Conservation (phyloP, 2,888 invertebrate genomes). For the Onchidella celtica region DNA sequence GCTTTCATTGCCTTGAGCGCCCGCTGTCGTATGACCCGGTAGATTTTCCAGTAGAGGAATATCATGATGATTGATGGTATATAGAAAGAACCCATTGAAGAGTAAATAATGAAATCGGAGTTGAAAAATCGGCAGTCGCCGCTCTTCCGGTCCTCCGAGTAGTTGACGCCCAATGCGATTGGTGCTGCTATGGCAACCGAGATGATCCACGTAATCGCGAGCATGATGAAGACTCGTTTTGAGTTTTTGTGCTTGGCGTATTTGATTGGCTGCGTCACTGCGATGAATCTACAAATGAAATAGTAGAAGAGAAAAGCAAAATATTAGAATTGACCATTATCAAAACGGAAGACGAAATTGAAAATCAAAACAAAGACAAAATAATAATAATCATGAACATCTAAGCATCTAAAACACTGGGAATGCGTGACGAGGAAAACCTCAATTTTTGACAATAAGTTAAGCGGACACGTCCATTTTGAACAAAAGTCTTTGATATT, state of each 20-base stretch:
- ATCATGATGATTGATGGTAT: conserved; percentile 99
- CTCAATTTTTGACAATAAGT: too few relatives aligned
- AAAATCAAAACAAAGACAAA: neutral
- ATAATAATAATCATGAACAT: too few relatives aligned
- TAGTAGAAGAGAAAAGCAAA: neutral
- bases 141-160: conserved; percentile 91
- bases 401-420: too few relatives aligned
- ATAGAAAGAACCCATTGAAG: conserved; percentile 98
- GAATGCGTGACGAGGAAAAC: too few relatives aligned
- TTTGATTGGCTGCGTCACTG: conserved; percentile 98
- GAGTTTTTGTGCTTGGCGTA: conserved; percentile 98
- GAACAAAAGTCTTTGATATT: too few relatives aligned
- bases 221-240: conserved; percentile 93
- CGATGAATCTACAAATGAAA: conserved; percentile 90
- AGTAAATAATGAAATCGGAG: conserved; percentile 98
- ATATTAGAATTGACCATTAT: neutral
- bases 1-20: conserved; percentile 67
- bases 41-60: conserved; percentile 97
- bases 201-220: conserved; percentile 97
- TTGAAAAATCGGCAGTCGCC: conserved; percentile 97
- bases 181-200: conserved; percentile 97
- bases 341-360: neutral
- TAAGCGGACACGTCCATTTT: too few relatives aligned
- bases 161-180: conserved; percentile 96
- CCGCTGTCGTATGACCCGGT: conserved; percentile 87